A percentile compares a stretch with the other conserved stretches of the same genome.
phyloP scores from a whole-genome alignment of 2,113 vertebrate genomes.

The Cromileptes altivelis region DNA sequence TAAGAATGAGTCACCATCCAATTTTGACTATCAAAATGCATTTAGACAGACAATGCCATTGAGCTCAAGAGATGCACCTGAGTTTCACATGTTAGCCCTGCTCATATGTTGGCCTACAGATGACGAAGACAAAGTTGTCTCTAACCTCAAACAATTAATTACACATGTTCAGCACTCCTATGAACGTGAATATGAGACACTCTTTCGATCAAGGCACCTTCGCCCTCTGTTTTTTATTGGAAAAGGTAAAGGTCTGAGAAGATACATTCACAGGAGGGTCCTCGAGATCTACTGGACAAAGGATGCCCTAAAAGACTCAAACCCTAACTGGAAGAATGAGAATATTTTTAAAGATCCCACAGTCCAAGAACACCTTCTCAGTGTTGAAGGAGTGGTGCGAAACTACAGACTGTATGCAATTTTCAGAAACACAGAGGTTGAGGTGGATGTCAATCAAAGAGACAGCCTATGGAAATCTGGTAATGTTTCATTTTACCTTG shows the following conservation, averaged over 20 bases:
- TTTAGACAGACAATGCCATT: too few relatives aligned
- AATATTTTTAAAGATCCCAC: neutral
- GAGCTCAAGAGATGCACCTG: neutral
- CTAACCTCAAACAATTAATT: neutral
- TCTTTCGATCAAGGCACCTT: constrained; percentile 28
- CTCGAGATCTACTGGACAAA: neutral
- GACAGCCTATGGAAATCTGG: neutral
- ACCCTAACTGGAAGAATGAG: constrained; percentile 6
- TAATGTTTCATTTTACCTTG: constrained; percentile 46
- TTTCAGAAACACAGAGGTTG: neutral
- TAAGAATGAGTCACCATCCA: too few relatives aligned
- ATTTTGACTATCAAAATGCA: too few relatives aligned
- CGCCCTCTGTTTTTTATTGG: constrained; percentile 48
- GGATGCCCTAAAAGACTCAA: neutral
- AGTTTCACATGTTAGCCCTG: constrained; percentile 27
- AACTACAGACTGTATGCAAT: constrained; percentile 8
- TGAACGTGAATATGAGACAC: neutral
- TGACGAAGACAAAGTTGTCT: neutral
- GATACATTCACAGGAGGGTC: constrained; percentile 33
- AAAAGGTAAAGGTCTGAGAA: constrained; percentile 7
- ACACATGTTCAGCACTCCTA: constrained; percentile 5
- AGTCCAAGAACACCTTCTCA: neutral
- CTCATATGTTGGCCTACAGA: constrained; percentile 33
- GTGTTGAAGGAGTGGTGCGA: constrained; percentile 15
- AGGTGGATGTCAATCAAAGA: neutral